Evolutionary conservation across 2,113 vertebrate species (phyloP).

Genomic region (Sterrhoptilus dennistouni): DNA sequence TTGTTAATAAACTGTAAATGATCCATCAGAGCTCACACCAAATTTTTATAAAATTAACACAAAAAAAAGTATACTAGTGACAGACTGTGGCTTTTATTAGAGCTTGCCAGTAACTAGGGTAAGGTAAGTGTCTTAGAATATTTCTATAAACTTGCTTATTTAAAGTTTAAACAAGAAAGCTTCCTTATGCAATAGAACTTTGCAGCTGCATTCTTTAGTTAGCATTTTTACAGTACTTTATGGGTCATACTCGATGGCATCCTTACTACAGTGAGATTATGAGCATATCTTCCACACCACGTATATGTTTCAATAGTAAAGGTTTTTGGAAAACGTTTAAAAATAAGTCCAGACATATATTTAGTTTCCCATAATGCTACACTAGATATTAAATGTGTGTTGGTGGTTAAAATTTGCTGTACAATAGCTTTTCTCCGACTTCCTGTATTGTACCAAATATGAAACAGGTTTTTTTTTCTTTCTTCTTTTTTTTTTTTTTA

Average conservation of each 20-base stretch:
- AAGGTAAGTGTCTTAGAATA: slow-evolving; percentile 78
- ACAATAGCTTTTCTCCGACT: slow-evolving; percentile 64
- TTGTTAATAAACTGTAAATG: slow-evolving; percentile 71
- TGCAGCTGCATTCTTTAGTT: slow-evolving; percentile 72
- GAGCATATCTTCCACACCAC: slow-evolving; percentile 60
- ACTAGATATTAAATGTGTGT: slow-evolving; percentile 73
- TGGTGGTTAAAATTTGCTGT: slow-evolving; percentile 69
- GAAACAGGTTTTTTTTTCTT: background rate
- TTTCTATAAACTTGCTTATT: slow-evolving; percentile 77
- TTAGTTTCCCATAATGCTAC: slow-evolving; percentile 63
- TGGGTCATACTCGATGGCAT: slow-evolving; percentile 53
- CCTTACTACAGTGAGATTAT: slow-evolving; percentile 67
- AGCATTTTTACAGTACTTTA: slow-evolving; percentile 62
- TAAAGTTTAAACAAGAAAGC: slow-evolving; percentile 71
- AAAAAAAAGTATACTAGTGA: slow-evolving; percentile 55
- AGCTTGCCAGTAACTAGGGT: slow-evolving; percentile 71
- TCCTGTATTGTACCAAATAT: slow-evolving; percentile 54
- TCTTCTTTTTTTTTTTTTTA: background rate
- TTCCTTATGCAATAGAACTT: slow-evolving; percentile 78
- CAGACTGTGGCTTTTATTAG: slow-evolving; percentile 75
- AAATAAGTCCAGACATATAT: slow-evolving; percentile 52
- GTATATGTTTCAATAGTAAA: slow-evolving; percentile 62
- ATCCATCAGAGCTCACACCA: slow-evolving; percentile 78
- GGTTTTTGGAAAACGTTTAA: slow-evolving; percentile 68
- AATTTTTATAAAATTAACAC: slow-evolving; percentile 71